phyloP scores from a whole-genome alignment of 2,888 invertebrate species.

The Andrena fulva region DNA sequence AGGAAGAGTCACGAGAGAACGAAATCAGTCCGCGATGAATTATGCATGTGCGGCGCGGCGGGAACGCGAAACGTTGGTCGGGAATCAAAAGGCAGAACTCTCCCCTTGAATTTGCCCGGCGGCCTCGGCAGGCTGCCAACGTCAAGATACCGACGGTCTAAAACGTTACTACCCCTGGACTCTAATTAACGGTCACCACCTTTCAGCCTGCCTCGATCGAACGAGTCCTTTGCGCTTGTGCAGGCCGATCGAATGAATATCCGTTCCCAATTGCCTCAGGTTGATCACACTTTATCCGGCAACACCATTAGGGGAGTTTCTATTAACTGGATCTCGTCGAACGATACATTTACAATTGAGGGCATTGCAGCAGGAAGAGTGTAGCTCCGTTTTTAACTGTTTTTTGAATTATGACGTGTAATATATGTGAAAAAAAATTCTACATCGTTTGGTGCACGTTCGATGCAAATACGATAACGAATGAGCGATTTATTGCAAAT shows the following conservation, averaged over 20 bases:
- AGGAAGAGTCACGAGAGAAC: slow-evolving; percentile 13
- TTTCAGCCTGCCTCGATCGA: slow-evolving; percentile 14
- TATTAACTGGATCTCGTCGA: too few species aligned
- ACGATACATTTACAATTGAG: too few species aligned
- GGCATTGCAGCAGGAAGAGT: too few species aligned
- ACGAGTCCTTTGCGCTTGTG: not conserved
- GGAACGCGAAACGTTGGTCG: slow-evolving; percentile 14
- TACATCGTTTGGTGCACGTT: too few species aligned
- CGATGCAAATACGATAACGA: too few species aligned
- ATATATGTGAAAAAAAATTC: too few species aligned
- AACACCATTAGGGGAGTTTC: too few species aligned
- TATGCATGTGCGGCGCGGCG: slow-evolving; percentile 32
- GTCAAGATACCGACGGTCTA: not conserved
- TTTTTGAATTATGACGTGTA: too few species aligned
- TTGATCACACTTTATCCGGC: too few species aligned
- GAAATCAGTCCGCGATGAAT: slow-evolving; percentile 40
- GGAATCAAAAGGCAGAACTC: slow-evolving; percentile 38
- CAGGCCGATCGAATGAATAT: not conserved
- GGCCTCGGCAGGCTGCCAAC: slow-evolving; percentile 42
- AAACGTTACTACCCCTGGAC: slow-evolving; percentile 19
- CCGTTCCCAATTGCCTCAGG: too few species aligned
- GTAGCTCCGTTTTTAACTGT: too few species aligned
- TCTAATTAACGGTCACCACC: slow-evolving; percentile 42
- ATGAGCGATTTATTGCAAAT: too few species aligned
- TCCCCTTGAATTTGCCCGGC: slow-evolving; percentile 32